phyloP scores from a whole-genome alignment of 2,113 vertebrate genomes.

The Grammomys dolichurus region DNA sequence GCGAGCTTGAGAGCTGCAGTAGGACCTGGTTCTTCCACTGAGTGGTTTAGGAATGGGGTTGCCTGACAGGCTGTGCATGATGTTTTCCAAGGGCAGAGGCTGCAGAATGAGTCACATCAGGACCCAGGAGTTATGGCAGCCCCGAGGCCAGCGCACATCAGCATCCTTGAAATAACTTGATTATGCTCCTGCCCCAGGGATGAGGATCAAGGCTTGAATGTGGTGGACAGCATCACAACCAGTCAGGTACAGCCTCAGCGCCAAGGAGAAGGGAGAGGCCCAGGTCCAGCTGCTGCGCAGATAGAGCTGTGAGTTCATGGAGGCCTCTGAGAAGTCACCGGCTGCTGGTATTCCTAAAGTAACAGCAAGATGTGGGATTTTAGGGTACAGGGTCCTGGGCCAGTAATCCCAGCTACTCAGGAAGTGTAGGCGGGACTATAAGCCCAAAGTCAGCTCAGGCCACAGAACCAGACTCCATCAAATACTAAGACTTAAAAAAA shows the following conservation, averaged over 20 bases:
- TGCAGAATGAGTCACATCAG: fast-evolving
- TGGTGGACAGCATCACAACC: fast-evolving
- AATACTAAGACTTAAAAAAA: neutral
- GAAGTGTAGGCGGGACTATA: neutral
- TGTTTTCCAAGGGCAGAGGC: neutral
- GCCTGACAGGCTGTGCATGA: fast-evolving
- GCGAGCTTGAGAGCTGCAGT: neutral
- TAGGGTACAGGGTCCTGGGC: neutral
- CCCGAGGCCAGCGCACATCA: neutral
- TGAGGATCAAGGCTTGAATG: fast-evolving
- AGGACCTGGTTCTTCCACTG: neutral
- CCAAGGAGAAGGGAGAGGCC: neutral
- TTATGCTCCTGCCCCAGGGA: neutral
- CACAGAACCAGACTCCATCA: neutral
- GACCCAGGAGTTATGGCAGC: neutral
- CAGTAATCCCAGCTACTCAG: neutral
- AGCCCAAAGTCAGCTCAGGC: neutral
- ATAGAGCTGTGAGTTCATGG: neutral
- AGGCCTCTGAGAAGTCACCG: fast-evolving
- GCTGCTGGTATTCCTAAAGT: neutral
- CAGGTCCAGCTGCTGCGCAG: neutral
- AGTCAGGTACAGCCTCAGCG: neutral
- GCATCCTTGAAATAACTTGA: fast-evolving
- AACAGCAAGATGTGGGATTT: fast-evolving
- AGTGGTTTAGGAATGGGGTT: neutral